Evolutionary conservation across 2,113 vertebrate species (phyloP).

Genomic region (Donacobius atricapilla): DNA sequence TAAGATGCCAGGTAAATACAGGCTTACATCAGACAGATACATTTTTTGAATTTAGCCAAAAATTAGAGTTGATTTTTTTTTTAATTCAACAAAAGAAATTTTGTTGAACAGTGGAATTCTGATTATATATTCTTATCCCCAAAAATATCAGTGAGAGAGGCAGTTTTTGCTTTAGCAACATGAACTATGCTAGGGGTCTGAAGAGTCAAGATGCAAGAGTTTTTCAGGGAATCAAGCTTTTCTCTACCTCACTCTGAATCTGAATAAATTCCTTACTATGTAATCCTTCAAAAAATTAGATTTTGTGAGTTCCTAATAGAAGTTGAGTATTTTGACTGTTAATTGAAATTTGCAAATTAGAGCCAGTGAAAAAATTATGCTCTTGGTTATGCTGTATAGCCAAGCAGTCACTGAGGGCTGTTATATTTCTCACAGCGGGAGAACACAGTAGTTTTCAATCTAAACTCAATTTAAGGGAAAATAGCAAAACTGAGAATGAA

Average conservation of each 20-base stretch:
- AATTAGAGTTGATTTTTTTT: neutral
- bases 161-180: neutral
- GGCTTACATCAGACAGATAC: neutral
- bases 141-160: neutral
- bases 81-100: neutral
- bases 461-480: constrained; percentile 6
- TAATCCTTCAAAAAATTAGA: neutral
- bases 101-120: neutral
- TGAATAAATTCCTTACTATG: neutral
- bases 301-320: neutral
- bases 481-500: neutral
- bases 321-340: neutral
- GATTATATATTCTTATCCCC: neutral
- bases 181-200: no score
- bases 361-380: neutral
- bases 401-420: neutral
- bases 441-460: neutral
- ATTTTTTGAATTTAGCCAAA: neutral
- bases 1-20: neutral
- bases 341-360: neutral
- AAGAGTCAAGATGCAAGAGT: neutral
- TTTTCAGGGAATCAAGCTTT: neutral
- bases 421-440: neutral
- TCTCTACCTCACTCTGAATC: neutral
- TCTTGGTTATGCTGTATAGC: neutral